Conservation (phyloP, 2,888 invertebrate genomes). For the Stenichneumon culpator region DNA sequence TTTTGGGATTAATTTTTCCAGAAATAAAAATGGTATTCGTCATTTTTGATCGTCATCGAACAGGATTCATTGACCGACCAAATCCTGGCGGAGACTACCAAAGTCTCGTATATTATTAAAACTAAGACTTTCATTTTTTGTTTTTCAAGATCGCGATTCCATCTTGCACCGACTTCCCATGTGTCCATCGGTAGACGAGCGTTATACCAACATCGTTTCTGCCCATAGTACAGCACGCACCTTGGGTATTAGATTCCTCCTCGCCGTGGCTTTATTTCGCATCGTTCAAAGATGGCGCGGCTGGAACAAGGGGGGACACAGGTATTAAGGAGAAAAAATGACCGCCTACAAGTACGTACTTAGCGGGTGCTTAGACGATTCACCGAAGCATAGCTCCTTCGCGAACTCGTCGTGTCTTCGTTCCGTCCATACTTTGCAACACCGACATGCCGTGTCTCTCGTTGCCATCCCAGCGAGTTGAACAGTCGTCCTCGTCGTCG, state of each 20-base stretch:
- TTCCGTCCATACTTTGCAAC: conserved; percentile 39
- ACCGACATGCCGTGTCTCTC: conserved; percentile 15
- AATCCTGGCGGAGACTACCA: neutral
- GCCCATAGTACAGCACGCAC: conserved; percentile 1
- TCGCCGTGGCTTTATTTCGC: conserved; percentile 34
- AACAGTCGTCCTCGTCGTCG: conserved; percentile 45
- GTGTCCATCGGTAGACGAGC: neutral
- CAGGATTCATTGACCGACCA: too few relatives aligned
- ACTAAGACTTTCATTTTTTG: neutral
- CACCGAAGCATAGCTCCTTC: conserved; percentile 83
- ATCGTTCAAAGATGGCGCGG: conserved; percentile 72
- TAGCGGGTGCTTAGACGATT: conserved; percentile 79
- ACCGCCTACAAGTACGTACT: conserved; percentile 80
- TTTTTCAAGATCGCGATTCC: neutral
- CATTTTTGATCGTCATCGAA: too few relatives aligned
- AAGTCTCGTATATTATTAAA: neutral
- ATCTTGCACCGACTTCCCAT: neutral
- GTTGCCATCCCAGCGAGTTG: conserved; percentile 34
- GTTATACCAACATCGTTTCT: conserved; percentile 5
- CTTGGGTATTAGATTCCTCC: conserved; percentile 6
- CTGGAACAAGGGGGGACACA: conserved; percentile 56
- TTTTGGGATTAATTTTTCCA: too few relatives aligned
- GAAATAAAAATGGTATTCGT: neutral
- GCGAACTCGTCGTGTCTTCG: conserved; percentile 65
- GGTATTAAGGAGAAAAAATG: conserved; percentile 77